phyloP scores from a whole-genome alignment of 2,113 vertebrate genomes.

The Oreochromis tanganicae region DNA sequence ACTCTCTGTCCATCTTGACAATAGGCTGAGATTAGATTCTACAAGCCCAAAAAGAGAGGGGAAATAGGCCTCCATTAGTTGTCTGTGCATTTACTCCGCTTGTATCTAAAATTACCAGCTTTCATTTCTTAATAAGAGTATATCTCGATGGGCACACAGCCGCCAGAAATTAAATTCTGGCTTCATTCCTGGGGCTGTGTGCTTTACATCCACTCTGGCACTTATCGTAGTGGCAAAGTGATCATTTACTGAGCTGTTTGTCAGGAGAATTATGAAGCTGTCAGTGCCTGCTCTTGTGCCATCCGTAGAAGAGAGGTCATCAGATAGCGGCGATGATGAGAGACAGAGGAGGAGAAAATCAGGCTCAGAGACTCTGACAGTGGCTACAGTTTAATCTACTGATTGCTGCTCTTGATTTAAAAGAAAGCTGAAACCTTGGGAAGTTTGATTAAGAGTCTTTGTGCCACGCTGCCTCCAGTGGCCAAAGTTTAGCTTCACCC shows the following conservation, averaged over 20 bases:
- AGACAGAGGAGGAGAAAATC: conserved; percentile 16
- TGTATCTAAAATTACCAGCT: conserved; percentile 40
- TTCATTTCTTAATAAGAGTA: conserved; percentile 44
- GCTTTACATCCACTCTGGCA: conserved; percentile 13
- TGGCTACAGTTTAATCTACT: conserved; percentile 32
- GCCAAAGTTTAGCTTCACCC: background rate
- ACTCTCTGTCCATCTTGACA: conserved; percentile 47
- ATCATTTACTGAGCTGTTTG: conserved; percentile 51
- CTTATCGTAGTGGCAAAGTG: conserved; percentile 4
- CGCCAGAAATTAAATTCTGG: conserved; percentile 17
- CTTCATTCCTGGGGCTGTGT: conserved; percentile 6
- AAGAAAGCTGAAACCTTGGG: conserved; percentile 5
- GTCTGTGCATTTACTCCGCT: conserved; percentile 13
- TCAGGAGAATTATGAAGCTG: conserved; percentile 49
- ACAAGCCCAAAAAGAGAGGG: conserved; percentile 1
- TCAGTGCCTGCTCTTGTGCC: conserved; percentile 24
- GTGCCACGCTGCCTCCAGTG: conserved; percentile 39
- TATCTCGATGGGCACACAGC: conserved; percentile 19
- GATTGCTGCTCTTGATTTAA: conserved; percentile 34
- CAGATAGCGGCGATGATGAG: conserved; percentile 50
- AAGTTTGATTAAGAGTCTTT: background rate
- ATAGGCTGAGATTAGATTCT: conserved; percentile 54
- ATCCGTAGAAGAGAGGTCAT: conserved; percentile 46
- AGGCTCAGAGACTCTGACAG: background rate
- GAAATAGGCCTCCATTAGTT: conserved; percentile 18